Evolutionary conservation across 2,113 vertebrate species (phyloP), one percentile per base, ranked within the genome.

Genomic region (Notothenia rossii): DNA sequence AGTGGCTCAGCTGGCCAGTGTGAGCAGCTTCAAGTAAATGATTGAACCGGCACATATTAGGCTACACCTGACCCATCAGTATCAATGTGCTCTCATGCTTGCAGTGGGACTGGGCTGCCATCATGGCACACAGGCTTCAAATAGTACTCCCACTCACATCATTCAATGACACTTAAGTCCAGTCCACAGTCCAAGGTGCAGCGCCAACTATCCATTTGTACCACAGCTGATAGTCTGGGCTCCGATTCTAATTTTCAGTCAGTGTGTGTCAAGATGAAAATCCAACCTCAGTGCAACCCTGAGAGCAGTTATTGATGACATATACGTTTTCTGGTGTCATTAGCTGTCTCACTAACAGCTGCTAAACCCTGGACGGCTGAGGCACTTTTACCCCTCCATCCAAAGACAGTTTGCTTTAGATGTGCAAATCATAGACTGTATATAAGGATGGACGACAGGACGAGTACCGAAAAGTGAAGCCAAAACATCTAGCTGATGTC

Each of bases 11-110:
- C 90, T 91, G 90, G 85, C 62, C 56, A 13, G 33, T 3, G 15
- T 0, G 54, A 85, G 68, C 77, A 11, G 73, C 75, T 89, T 83
- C 59, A 79, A 81, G 81, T 14, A 72, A 78, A 49, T 80, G 64
- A 77, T 55, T 82, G 84, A 86, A 88, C 79, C 63, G 59, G 71
- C 49, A 65, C 59, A 45, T 1, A 1, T 67, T 40, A 40, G 7
- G 36, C 36, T 40, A 69, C 91, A 92, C 76, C 88, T 92, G 90
- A 90, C 80, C 78, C 82, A 73, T 70, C 64, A 49, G 51, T 51
- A 54, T 50, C 51, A 11, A 63, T 14, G 53, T 4, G 79, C 66
- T 79, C 60, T 66, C 63, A 67, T 75, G 78, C 51, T 14, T 10
- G 1, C 68, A 75, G 63, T 10, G 20, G 25, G 50, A 17, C 33